phyloP scores from a whole-genome alignment of 2,888 invertebrate genomes.

The Cheilosia soror region DNA sequence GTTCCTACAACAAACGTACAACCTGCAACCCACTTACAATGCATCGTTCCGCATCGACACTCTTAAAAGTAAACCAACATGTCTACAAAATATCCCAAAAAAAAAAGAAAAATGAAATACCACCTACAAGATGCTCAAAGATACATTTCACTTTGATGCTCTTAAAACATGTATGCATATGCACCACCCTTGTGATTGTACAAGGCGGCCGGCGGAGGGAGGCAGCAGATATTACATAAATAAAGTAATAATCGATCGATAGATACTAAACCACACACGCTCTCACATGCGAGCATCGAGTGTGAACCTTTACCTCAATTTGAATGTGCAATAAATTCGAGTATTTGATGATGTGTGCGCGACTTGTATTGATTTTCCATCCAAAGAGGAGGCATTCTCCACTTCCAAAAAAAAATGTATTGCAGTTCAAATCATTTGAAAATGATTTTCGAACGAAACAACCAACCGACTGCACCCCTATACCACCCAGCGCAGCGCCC shows the following conservation, averaged over 20 bases:
- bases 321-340: conserved; percentile 36
- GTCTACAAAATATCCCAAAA: background rate
- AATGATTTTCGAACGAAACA: background rate
- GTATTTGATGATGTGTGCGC: conserved; percentile 33
- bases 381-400: background rate
- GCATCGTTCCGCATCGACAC: background rate
- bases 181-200: conserved; percentile 7
- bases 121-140: background rate
- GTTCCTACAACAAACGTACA: too few species aligned
- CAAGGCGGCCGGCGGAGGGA: background rate
- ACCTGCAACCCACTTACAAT: too few species aligned
- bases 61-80: background rate
- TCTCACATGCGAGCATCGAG: too few species aligned
- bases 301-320: conserved; percentile 8
- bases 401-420: conserved; percentile 19
- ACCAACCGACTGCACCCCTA: background rate
- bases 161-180: background rate
- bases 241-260: conserved; percentile 34
- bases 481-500: background rate
- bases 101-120: background rate
- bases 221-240: conserved; percentile 21
- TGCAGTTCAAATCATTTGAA: conserved; percentile 13
- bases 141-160: conserved; percentile 39
- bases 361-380: conserved; percentile 17
- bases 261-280: background rate